Base-by-base conservation (phyloP, 2,888 invertebrate species). In the Chymomyza procnemis region DNA sequence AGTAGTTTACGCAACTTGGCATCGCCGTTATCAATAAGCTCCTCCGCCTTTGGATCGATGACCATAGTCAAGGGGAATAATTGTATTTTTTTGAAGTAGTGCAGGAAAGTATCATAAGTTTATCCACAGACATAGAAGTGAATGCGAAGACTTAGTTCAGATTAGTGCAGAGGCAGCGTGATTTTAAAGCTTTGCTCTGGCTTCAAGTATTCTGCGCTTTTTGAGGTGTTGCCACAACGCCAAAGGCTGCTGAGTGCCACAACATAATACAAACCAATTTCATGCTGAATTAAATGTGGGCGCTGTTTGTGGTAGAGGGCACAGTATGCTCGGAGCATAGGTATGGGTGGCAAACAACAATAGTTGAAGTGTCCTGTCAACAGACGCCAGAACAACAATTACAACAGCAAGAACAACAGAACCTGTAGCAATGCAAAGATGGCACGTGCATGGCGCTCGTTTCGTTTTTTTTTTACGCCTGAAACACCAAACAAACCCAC, bases 331-430 rank as follows among this genome's bases (percentile, higher is more conserved):
- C n/a, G 34, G 9, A 34, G 12, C 34, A 41, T 41, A 22, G 41
- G 74, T 59, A 73, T 46, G 54, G 48, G 64, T 26, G 9, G 71
- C 66, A 74, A 75, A 69, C 73, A 89, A 89, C 88, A 89, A 88
- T 89, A 89, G 89, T 89, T 89, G 85, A 90, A 89, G 88, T 86
- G 86, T 88, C 88, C 89, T 89, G 89, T 88, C 90, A 89, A 85
- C 89, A 80, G 78, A 69, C 84, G 64, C 69, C 70, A 64, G 79
- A 79, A 66, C 57, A 66, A 48, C 67, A 68, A 61, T 54, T 62
- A 65, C 60, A 71, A 34, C 48, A 71, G 26, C 26, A 26, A 26
- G 26, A 26, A 58, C 66, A 66, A 83, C 26, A 56, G 81, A 86
- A 86, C 9, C 54, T 26, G 54, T 21, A 76, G 86, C 5, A 41